Evolutionary conservation across 2,113 vertebrate species (phyloP).

Genomic region (Tamias sibiricus): DNA sequence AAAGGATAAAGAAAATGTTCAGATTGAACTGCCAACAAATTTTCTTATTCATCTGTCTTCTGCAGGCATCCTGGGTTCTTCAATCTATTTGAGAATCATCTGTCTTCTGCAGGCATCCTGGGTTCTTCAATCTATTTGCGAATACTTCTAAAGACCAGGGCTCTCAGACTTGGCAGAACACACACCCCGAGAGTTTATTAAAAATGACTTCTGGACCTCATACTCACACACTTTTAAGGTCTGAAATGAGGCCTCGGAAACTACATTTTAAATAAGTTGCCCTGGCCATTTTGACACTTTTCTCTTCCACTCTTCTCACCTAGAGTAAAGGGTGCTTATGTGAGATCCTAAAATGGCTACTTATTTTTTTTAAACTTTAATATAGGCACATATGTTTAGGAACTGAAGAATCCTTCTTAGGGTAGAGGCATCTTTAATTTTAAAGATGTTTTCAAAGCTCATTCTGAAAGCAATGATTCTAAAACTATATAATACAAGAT

Average conservation of each 20-base stretch:
- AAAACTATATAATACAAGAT: not conserved
- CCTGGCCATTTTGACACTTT: not conserved
- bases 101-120: not conserved
- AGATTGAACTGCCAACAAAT: conserved; percentile 25
- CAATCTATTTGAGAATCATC: conserved; percentile 10
- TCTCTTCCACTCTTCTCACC: not conserved
- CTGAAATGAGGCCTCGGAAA: not conserved
- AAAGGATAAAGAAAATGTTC: not conserved
- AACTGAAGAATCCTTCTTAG: not conserved
- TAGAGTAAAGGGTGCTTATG: conserved; percentile 19
- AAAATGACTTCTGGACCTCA: conserved; percentile 37
- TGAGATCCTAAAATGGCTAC: not conserved
- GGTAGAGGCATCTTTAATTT: not conserved
- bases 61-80: not conserved
- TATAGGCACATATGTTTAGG: not conserved
- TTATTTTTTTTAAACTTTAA: no score
- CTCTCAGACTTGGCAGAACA: not conserved
- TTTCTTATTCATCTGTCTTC: conserved; percentile 18
- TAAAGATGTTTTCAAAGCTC: not conserved
- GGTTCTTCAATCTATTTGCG: conserved; percentile 31
- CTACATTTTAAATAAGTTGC: conserved; percentile 16
- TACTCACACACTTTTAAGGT: not conserved
- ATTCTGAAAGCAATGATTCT: not conserved
- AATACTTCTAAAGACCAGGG: conserved; percentile 17
- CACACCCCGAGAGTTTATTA: not conserved